Conservation (phyloP, 2,797 vertebrate genomes). For the Alcedo atthis region DNA sequence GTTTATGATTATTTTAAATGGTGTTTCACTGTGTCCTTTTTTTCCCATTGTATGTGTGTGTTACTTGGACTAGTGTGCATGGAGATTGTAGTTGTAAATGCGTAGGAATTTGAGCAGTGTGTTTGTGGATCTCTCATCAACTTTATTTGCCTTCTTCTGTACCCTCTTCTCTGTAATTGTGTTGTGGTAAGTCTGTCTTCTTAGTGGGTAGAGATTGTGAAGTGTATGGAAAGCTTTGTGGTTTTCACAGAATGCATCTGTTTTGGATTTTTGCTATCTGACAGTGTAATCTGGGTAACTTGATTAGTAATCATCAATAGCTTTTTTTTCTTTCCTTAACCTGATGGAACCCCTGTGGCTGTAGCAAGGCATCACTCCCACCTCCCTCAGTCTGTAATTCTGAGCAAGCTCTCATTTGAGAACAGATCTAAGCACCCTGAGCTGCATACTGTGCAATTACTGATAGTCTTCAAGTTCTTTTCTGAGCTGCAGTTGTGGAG, state of each 20-base stretch:
- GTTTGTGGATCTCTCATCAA: neutral
- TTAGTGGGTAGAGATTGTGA: neutral
- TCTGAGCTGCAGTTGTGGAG: conserved; percentile 17
- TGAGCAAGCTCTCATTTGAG: neutral
- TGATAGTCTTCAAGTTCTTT: neutral
- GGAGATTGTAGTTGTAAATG: neutral
- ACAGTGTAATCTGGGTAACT: neutral
- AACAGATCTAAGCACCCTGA: neutral
- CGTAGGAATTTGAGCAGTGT: neutral
- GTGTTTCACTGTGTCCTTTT: neutral
- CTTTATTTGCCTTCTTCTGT: neutral
- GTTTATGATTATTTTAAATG: neutral
- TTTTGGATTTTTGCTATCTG: neutral
- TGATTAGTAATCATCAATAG: neutral
- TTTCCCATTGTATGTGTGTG: neutral
- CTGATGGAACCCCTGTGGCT: neutral
- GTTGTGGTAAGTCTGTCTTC: neutral
- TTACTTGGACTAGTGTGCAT: neutral
- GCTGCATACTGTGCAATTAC: neutral
- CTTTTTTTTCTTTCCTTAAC: neutral
- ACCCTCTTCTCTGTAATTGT: neutral
- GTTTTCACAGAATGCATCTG: neutral
- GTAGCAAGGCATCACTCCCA: fast-evolving
- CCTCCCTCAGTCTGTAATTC: neutral
- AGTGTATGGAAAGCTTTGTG: neutral